Evolutionary conservation across 2,797 vertebrate species (phyloP).

Genomic region (Karalla daura): DNA sequence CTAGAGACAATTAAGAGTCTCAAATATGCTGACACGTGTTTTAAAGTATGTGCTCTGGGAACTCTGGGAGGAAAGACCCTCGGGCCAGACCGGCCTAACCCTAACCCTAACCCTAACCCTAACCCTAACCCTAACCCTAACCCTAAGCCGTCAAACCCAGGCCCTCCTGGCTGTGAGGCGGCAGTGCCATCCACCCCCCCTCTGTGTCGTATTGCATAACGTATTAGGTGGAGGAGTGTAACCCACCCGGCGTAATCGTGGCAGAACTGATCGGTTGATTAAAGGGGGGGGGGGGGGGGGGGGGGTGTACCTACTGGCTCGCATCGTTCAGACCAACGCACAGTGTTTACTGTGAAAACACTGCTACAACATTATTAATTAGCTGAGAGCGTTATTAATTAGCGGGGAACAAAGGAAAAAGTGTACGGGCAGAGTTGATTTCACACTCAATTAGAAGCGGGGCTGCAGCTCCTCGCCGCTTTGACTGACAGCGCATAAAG

Average conservation of each 20-base stretch:
- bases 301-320: slow-evolving; percentile 2
- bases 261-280: slow-evolving; percentile 31
- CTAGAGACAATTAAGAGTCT: too few relatives aligned
- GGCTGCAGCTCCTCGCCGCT: slow-evolving; percentile 29
- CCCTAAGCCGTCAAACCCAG: too few relatives aligned
- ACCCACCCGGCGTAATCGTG: slow-evolving; percentile 17
- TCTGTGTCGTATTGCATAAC: too few relatives aligned
- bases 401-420: slow-evolving; percentile 32
- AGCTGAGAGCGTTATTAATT: slow-evolving; percentile 12
- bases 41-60: too few relatives aligned
- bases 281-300: too few relatives aligned
- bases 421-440: slow-evolving; percentile 52
- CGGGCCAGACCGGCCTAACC: too few relatives aligned
- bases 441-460: slow-evolving; percentile 61
- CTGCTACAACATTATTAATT: slow-evolving; percentile 45
- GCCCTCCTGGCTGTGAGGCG: slow-evolving; percentile 1
- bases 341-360: slow-evolving; percentile 45
- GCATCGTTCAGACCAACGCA: slow-evolving; percentile 34
- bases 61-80: too few relatives aligned
- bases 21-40: too few relatives aligned
- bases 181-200: too few relatives aligned
- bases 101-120: too few relatives aligned
- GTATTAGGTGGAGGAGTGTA: neutral
- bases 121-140: too few relatives aligned
- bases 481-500: slow-evolving; percentile 55